These are phyloP conservation scores for Tragelaphus eurycerus DNA, from an alignment of 2,797 vertebrate species.

Conservation along the genomic window DNA sequence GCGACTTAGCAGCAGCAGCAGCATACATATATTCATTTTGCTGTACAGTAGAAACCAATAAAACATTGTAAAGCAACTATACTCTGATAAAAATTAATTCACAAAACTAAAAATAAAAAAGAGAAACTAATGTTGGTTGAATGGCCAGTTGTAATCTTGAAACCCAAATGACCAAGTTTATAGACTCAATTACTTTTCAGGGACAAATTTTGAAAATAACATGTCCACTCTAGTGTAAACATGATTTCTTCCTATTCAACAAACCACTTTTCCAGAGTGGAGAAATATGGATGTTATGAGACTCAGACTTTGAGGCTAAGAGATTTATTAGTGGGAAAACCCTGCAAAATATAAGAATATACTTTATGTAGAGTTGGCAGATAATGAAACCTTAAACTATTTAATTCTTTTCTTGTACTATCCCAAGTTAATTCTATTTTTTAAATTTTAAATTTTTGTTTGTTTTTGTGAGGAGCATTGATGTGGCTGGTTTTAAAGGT, in stretches of 20 bases:
- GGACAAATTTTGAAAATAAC: not conserved
- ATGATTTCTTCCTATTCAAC: not conserved
- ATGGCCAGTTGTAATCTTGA: not conserved
- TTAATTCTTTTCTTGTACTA: not conserved
- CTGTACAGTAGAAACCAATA: not conserved
- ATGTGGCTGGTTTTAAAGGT: not conserved
- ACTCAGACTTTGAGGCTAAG: not conserved
- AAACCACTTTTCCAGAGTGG: not conserved
- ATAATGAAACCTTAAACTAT: not conserved
- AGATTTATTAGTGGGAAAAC: not conserved
- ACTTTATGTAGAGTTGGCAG: not conserved
- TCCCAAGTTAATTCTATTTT: not conserved
- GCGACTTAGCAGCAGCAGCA: no score
- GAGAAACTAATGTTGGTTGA: not conserved
- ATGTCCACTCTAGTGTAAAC: not conserved
- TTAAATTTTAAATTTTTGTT: not conserved
- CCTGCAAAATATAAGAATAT: not conserved
- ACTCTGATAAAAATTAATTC: not conserved
- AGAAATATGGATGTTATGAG: constrained; percentile 1
- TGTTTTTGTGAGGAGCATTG: not conserved
- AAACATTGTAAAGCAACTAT: not conserved
- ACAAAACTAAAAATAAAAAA: not conserved
- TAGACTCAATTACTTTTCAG: not conserved
- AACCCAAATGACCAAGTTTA: not conserved
- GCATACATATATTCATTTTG: not conserved